Conservation (phyloP, 2,888 invertebrate genomes). For the Epinotia nisella region DNA sequence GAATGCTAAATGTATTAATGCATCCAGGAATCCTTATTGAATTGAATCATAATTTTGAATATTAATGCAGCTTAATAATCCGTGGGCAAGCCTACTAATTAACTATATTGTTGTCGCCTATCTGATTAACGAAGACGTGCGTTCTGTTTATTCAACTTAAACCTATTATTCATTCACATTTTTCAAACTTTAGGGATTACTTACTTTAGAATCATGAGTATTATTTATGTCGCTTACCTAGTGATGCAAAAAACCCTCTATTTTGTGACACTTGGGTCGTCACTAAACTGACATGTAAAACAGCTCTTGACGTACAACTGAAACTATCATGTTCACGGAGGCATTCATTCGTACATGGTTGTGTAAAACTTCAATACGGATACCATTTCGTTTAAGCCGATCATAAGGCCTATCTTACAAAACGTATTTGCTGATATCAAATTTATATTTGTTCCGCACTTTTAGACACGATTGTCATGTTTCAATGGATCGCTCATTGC, state of each 20-base stretch:
- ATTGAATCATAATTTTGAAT: not conserved
- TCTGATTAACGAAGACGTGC: not conserved
- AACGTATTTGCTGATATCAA: not conserved
- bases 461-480: not conserved
- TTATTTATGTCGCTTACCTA: no score
- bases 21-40: not conserved
- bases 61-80: not conserved
- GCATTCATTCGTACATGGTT: not conserved
- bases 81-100: not conserved
- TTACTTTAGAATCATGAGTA: no score
- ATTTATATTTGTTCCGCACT: not conserved
- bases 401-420: not conserved
- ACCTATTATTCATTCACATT: not conserved
- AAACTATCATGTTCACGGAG: not conserved
- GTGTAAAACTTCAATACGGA: not conserved
- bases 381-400: not conserved
- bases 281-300: no score
- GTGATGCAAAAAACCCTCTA: no score
- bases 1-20: not conserved
- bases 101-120: not conserved
- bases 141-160: not conserved
- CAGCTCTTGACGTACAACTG: not conserved
- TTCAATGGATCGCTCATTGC: not conserved
- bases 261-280: no score
- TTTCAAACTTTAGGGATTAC: no score